Evolutionary conservation across 1,140 invertebrate species (phyloP).

Genomic region (Aphaenogaster ashmeadi): DNA sequence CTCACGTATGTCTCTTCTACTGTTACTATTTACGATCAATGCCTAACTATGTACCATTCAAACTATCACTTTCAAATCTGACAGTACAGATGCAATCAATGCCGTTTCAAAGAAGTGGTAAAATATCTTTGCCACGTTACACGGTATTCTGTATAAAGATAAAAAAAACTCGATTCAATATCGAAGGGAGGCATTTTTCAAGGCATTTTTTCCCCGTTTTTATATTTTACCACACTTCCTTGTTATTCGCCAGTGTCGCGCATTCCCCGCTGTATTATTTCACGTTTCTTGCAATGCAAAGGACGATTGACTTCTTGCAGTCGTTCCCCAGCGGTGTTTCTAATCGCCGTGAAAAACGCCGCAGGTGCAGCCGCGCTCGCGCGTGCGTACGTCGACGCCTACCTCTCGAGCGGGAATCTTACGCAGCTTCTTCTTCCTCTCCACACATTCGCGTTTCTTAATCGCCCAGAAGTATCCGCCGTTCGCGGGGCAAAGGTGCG

Average conservation of each 20-base stretch:
- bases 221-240: background rate
- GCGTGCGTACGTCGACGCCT: constrained; percentile 13
- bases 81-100: background rate
- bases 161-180: background rate
- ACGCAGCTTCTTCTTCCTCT: constrained; percentile 43
- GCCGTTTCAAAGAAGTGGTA: background rate
- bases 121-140: background rate
- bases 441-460: constrained; percentile 62
- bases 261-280: constrained; percentile 42
- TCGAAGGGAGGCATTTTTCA: background rate
- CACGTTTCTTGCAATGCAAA: constrained; percentile 61
- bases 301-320: constrained; percentile 45
- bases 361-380: constrained; percentile 62
- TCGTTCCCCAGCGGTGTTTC: constrained; percentile 49
- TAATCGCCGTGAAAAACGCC: constrained; percentile 66
- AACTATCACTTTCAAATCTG: constrained; percentile 19
- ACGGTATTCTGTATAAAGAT: background rate
- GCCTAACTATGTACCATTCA: background rate
- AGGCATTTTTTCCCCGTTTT: background rate
- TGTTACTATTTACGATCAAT: background rate
- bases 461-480: constrained; percentile 38
- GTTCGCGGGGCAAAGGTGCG: constrained; percentile 35
- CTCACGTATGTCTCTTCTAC: background rate
- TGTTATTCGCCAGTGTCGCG: constrained; percentile 9
- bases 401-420: constrained; percentile 18